Percentiles rank a stretch among this genome's conserved stretches.
phyloP scores from a whole-genome alignment of 2,113 vertebrate species.

The Sorex araneus region DNA sequence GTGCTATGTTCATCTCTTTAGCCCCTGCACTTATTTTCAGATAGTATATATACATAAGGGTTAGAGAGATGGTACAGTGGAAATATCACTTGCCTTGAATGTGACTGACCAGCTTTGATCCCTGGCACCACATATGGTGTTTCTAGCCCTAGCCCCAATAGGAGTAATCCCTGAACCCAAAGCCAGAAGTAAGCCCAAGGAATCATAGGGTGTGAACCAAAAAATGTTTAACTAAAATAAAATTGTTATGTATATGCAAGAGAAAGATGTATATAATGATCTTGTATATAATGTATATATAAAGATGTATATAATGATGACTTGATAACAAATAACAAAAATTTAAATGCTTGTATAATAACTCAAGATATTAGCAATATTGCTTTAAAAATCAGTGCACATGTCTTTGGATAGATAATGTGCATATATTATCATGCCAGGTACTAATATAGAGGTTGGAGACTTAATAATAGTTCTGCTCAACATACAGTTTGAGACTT shows the following conservation, averaged over 20 bases:
- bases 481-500: background rate
- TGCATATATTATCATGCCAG: background rate
- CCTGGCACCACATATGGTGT: no score
- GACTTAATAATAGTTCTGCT: background rate
- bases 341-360: slow-evolving; percentile 5
- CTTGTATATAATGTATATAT: background rate
- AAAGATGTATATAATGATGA: background rate
- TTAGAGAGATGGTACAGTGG: no score
- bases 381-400: background rate
- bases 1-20: no score
- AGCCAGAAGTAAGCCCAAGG: no score
- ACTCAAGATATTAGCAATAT: slow-evolving; percentile 36
- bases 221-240: no score
- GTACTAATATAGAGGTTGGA: background rate
- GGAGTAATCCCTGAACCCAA: no score
- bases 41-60: no score
- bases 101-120: no score
- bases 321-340: slow-evolving; percentile 31
- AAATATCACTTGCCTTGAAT: no score
- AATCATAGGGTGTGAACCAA: no score
- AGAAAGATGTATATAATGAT: background rate
- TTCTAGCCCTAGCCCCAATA: no score
- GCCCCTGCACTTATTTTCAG: no score
- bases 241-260: background rate
- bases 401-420: background rate